These are phyloP conservation scores for Bilobella aurantiaca DNA, from an alignment of 1,140 invertebrate species.

Conservation along the genomic window DNA sequence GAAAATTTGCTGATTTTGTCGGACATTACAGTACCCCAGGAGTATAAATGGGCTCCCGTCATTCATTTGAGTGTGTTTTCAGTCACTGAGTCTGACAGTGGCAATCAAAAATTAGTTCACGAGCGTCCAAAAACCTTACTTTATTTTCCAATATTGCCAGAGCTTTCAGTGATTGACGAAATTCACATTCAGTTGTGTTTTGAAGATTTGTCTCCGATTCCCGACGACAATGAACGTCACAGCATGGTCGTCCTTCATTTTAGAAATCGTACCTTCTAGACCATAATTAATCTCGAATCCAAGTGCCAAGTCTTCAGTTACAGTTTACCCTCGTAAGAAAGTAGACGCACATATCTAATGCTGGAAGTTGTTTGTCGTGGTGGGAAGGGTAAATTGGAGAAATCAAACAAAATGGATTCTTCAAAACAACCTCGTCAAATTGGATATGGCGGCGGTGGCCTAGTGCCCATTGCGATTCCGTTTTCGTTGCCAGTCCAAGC, in stretches of 20 bases:
- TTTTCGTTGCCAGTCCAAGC: too few relatives aligned
- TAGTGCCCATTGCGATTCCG: too few relatives aligned
- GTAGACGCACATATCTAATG: background rate
- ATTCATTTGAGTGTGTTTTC: background rate
- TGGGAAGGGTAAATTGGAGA: too few relatives aligned
- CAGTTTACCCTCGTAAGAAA: background rate
- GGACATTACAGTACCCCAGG: background rate
- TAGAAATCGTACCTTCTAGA: background rate
- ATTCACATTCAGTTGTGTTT: background rate
- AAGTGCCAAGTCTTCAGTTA: background rate
- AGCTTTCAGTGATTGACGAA: background rate
- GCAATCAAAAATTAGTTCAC: background rate
- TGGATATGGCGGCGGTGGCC: too few relatives aligned
- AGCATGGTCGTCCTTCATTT: background rate
- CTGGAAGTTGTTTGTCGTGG: too few relatives aligned
- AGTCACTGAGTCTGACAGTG: background rate
- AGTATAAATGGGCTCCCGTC: background rate
- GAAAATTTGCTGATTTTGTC: background rate
- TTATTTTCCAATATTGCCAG: background rate
- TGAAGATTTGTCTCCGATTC: background rate
- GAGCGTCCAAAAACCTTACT: background rate
- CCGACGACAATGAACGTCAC: background rate
- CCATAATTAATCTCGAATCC: background rate
- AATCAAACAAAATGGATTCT: too few relatives aligned
- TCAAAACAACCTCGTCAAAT: too few relatives aligned